phyloP scores from a whole-genome alignment of 2,113 vertebrate species.

The human (Homo sapiens) region GRCh38 chr18:35681501-35682000 shows the following conservation, averaged over 20 bases:
- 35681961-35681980: background rate
- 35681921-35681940: background rate
- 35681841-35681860: background rate
- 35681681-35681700: background rate
- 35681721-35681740: background rate
- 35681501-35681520: constrained; percentile 38
- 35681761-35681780: background rate
- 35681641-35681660: background rate
- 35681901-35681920: constrained; percentile 1
- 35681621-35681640: background rate
- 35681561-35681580: constrained; percentile 31
- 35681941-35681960: background rate
- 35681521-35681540: constrained; percentile 12
- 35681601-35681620: background rate
- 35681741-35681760: background rate
- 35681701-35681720: background rate
- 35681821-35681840: background rate
- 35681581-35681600: constrained; percentile 22
- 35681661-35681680: background rate
- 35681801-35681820: background rate
- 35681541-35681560: background rate
- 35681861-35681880: background rate
- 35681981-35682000: background rate
- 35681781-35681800: background rate
- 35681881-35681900: constrained; percentile 18